Evolutionary conservation across 2,797 vertebrate species (phyloP), one percentile per base, ranked within the genome.

Genomic region (Carduelis carduelis): DNA sequence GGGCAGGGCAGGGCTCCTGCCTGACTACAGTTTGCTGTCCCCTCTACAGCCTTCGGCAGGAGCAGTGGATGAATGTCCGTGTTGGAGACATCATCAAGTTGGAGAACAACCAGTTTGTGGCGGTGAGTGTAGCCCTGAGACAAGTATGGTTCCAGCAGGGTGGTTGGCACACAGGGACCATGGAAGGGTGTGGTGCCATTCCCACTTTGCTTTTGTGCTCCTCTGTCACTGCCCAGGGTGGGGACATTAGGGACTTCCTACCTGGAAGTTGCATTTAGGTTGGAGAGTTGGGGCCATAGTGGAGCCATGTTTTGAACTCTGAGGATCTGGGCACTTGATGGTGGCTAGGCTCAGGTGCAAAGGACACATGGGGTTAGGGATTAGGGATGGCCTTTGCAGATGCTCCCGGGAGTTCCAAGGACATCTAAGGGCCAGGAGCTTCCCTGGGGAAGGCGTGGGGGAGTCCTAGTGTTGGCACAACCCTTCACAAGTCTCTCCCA

Each of bases 101-200:
- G 95, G 99, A 99, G 96, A 99, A 99, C 97, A 99, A 99, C 95
- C 99, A 99, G 97, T 99, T 99, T 90, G 99, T 99, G 97, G 98
- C 98, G 95, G 99, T 99, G 98, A 98, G 99, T 52, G n/a, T 4
- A 24, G 37, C 35, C 50, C 43, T 7, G 14, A 11, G 47, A 26
- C 0, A 9, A 20, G 20, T 8, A 4, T 0, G 4, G 43, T n/a
- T 44, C 79, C 3, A 22, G 27, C 32, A 8, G 43, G 46, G 46
- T 8, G 5, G n/a, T 37, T 11, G 4, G 19, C 9, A 13, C 12
- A 8, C 9, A 5, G 43, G 30, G 16, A 43, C 12, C 6, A 30
- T 16, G 11, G 39, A 37, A 3, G 5, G 6, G 28, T 8, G 3
- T 14, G 15, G 10, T n/a, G 23, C 79, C 37, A 18, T 7, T 14